Evolutionary conservation across 2,888 invertebrate genomes (phyloP).

Genomic region (Dorcus hopei): DNA sequence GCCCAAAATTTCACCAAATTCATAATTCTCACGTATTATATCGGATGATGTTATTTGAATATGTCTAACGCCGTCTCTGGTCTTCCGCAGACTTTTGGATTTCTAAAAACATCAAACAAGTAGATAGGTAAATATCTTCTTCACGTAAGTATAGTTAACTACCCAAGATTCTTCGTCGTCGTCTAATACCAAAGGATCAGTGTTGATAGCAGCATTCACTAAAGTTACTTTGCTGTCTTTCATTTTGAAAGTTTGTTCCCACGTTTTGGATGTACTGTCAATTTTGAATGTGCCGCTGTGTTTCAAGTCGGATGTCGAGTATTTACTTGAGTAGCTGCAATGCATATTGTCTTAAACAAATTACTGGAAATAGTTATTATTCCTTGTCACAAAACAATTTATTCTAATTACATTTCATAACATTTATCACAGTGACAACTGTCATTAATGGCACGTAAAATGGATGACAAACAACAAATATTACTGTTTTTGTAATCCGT

Average conservation of each 20-base stretch:
- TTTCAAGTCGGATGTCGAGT: neutral
- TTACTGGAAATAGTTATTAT: no score
- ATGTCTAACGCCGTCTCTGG: constrained; percentile 40
- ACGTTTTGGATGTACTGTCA: constrained; percentile 13
- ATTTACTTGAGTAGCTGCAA: no score
- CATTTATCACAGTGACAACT: no score
- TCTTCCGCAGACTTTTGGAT: constrained; percentile 7
- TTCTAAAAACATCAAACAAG: neutral
- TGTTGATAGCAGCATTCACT: constrained; percentile 26
- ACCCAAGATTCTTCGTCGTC: constrained; percentile 5
- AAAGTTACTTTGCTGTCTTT: constrained; percentile 16
- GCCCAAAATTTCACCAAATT: constrained; percentile 45
- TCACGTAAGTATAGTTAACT: neutral
- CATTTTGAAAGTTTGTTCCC: constrained; percentile 13
- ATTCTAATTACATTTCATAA: no score
- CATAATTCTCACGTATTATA: constrained; percentile 40
- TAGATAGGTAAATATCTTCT: neutral
- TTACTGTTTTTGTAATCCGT: no score
- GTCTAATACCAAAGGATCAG: constrained; percentile 24
- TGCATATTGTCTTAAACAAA: no score
- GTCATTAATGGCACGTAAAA: no score
- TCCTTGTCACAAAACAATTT: no score
- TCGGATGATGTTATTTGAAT: constrained; percentile 40
- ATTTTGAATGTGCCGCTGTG: constrained; percentile 12
- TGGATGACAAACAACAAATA: no score